Evolutionary conservation across 2,888 invertebrate species (phyloP).

Genomic region (Phanerotoma sp.): DNA sequence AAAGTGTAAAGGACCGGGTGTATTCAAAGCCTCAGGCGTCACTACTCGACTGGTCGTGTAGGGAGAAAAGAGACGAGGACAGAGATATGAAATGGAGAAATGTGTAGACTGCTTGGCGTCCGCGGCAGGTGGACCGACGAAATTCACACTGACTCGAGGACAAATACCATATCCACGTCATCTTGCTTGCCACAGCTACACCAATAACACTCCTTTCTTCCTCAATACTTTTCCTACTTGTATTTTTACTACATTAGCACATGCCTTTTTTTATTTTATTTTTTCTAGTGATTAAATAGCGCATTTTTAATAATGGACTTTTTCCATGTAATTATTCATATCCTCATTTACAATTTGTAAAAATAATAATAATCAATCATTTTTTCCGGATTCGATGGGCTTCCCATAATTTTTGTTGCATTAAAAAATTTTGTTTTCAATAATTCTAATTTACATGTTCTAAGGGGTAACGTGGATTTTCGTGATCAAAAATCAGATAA

Average conservation of each 20-base stretch:
- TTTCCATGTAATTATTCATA: no score
- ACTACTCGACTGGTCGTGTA: constrained; percentile 1
- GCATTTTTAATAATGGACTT: no score
- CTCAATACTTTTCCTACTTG: no score
- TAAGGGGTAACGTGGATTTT: no score
- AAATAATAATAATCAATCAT: no score
- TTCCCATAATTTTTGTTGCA: no score
- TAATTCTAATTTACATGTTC: no score
- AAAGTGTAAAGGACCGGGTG: constrained; percentile 6
- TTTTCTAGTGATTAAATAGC: no score
- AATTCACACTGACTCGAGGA: constrained; percentile 7
- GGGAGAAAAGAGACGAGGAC: constrained; percentile 4
- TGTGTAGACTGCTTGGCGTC: constrained; percentile 23
- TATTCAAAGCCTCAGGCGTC: constrained; percentile 11
- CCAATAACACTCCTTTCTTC: not conserved
- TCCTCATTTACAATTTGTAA: no score
- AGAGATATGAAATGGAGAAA: constrained; percentile 2
- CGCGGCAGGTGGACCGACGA: constrained; percentile 18
- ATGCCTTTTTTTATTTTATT: constrained; percentile 7
- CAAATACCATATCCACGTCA: constrained; percentile 13
- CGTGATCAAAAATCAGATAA: no score
- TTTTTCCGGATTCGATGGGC: no score
- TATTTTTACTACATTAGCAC: constrained; percentile 8
- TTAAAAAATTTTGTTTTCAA: no score
- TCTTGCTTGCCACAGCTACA: constrained; percentile 11